phyloP scores from a whole-genome alignment of 2,113 vertebrate genomes.

The Pogona vitticeps region DNA sequence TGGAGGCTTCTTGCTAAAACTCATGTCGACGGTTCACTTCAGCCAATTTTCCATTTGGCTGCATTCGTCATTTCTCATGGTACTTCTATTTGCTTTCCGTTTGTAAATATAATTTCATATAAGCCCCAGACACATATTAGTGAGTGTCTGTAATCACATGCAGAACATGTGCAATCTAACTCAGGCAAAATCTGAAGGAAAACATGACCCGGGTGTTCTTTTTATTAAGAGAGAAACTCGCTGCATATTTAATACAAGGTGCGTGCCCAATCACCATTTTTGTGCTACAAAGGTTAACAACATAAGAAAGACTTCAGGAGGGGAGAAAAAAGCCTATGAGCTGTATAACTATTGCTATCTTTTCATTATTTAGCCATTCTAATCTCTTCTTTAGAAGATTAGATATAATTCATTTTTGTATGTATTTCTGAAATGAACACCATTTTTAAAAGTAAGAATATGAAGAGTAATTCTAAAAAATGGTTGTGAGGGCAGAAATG shows the following conservation, averaged over 20 bases:
- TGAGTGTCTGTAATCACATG: slow-evolving; percentile 26
- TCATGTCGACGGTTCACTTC: background rate
- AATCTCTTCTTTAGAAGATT: slow-evolving; percentile 63
- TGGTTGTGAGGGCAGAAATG: slow-evolving; percentile 53
- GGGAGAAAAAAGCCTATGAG: background rate
- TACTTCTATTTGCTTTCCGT: slow-evolving; percentile 31
- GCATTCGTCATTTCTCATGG: slow-evolving; percentile 15
- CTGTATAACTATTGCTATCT: slow-evolving; percentile 52
- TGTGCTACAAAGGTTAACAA: slow-evolving; percentile 56
- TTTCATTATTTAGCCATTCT: slow-evolving; percentile 67
- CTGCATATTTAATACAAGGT: slow-evolving; percentile 59
- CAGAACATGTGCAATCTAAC: background rate
- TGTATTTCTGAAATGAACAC: slow-evolving; percentile 61
- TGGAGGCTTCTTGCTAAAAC: background rate
- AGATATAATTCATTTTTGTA: slow-evolving; percentile 61
- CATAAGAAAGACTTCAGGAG: slow-evolving; percentile 51
- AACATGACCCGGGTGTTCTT: slow-evolving; percentile 50
- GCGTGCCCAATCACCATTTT: slow-evolving; percentile 41
- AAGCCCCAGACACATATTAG: background rate
- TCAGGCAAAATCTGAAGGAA: slow-evolving; percentile 25
- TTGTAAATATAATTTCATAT: slow-evolving; percentile 5
- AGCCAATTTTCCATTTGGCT: slow-evolving; percentile 1
- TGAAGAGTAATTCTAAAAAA: slow-evolving; percentile 47
- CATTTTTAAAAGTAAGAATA: slow-evolving; percentile 49
- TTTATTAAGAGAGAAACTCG: slow-evolving; percentile 52